A percentile compares a stretch with the other conserved stretches of the same genome.
These are phyloP conservation scores for Monodelphis domestica DNA, from an alignment of 2,797 vertebrate species.

Conservation along the genomic window DNA sequence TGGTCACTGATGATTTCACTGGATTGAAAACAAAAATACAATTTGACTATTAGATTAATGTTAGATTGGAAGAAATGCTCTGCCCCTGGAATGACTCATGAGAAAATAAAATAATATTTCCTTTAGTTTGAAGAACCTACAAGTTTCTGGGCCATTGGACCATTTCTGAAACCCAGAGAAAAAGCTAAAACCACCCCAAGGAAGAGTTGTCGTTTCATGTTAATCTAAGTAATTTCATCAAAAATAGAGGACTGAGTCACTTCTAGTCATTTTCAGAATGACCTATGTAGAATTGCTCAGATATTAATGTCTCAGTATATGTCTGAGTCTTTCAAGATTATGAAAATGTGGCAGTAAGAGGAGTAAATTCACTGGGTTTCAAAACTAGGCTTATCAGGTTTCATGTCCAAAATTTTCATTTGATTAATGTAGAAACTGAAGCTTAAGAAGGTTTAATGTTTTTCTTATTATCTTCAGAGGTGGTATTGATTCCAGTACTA, in stretches of 20 bases:
- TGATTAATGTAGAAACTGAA: neutral
- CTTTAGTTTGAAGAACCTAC: constrained; percentile 58
- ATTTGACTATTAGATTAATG: neutral
- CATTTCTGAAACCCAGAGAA: neutral
- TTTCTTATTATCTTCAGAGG: neutral
- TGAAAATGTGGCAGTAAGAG: neutral
- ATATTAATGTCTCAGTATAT: neutral
- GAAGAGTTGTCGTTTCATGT: neutral
- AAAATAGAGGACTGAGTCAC: neutral
- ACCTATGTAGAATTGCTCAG: neutral
- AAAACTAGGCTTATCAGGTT: neutral
- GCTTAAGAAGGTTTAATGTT: neutral
- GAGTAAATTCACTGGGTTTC: neutral
- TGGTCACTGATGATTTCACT: neutral
- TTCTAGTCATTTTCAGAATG: neutral
- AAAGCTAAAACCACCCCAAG: neutral
- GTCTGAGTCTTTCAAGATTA: neutral
- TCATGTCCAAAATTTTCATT: neutral
- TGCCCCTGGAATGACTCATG: neutral
- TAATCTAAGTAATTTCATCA: neutral
- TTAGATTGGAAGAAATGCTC: neutral
- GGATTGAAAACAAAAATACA: neutral
- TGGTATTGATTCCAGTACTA: neutral
- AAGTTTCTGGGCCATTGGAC: constrained; percentile 12
- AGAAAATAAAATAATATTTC: constrained; percentile 36